Evolutionary conservation across 2,888 invertebrate genomes (phyloP), one percentile per base, ranked within the genome.

Genomic region (Actias luna): DNA sequence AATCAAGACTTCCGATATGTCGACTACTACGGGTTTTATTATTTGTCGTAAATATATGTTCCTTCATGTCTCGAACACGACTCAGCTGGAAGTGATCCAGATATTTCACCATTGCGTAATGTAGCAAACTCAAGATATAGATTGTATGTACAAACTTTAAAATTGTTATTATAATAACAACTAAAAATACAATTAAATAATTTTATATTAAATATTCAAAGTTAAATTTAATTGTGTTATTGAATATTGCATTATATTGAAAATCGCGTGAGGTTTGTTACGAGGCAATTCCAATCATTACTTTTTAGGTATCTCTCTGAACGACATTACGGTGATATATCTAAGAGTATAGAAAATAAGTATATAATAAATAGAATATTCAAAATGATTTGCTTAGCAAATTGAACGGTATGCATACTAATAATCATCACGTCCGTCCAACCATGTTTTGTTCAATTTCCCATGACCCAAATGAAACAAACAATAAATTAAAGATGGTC

Each of bases 31-130:
- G 18, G 36, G 18, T 1, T 58, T 58, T 35, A 35, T 35, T 31
- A 18, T 58, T 58, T 35, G 35, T 22, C 18, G 22, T 46, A 22
- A 22, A 46, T 22, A 46, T 8, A 46, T 12, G 22, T 33, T 14
- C 22, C 35, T 16, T 12, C 8, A 33, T 7, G 27, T 31, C 50
- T 18, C 22, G 33, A 22, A 33, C 33, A 52, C 18, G 55, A 60
- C 65, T 72, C 63, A 62, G 58, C 69, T 83, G 83, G 82, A 83
- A 73, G 60, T 29, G 46, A 66, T 83, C 84, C 84, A 85, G 76
- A 66, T 67, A 71, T 78, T 77, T 78, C 76, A 79, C 71, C 72
- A 69, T 68, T 72, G 68, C 69, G 69, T 74, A 68, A 68, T 69
- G 61, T 67, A 60, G 50, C n/a, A 61, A 64, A 58, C 57, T 55